phyloP scores from a whole-genome alignment of 2,797 vertebrate genomes.

The Syndactyla subalaris region DNA sequence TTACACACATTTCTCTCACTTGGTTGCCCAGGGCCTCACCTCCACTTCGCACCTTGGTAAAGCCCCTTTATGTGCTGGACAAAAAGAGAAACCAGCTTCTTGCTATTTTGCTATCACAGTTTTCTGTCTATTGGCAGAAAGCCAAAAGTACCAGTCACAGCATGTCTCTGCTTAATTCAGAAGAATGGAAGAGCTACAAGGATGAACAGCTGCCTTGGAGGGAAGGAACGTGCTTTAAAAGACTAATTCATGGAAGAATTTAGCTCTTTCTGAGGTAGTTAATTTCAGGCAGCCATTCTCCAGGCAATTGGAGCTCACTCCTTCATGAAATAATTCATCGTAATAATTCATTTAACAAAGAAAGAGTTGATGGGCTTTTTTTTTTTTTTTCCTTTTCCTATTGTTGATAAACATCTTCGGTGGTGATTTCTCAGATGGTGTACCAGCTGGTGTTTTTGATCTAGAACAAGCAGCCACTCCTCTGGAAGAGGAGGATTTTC shows the following conservation, averaged over 20 bases:
- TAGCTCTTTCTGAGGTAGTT: background rate
- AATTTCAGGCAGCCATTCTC: background rate
- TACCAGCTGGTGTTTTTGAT: background rate
- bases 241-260: background rate
- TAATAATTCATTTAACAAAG: background rate
- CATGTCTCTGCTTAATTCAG: background rate
- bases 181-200: background rate
- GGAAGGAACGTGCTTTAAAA: background rate
- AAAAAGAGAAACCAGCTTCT: background rate
- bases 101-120: background rate
- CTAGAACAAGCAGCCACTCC: background rate
- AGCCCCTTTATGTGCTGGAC: background rate
- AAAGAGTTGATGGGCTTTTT: background rate
- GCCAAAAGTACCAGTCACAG: background rate
- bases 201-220: background rate
- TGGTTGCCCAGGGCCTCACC: background rate
- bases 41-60: background rate
- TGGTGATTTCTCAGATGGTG: background rate
- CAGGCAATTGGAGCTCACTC: background rate
- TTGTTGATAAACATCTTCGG: background rate
- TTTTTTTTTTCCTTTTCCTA: too few relatives aligned
- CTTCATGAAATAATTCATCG: background rate
- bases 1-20: background rate
- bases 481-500: background rate
- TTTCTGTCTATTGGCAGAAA: slow-evolving; percentile 3